A percentile compares a stretch with the other conserved stretches of the same genome.
These are phyloP conservation scores for Centrocercus urophasianus DNA, from an alignment of 2,113 vertebrate genomes.

Conservation along the genomic window DNA sequence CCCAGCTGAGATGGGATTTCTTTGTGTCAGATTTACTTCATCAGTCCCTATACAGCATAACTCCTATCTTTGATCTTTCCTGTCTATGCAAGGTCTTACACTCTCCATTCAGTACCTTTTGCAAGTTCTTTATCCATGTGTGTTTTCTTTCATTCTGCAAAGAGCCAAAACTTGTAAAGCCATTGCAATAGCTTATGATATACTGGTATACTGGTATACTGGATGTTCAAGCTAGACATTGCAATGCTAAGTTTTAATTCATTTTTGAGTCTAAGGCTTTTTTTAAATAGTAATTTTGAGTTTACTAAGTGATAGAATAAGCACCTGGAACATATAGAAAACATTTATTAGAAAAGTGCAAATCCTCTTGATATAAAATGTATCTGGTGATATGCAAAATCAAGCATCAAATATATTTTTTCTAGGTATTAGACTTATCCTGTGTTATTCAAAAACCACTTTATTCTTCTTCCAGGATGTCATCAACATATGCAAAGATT, in stretches of 20 bases:
- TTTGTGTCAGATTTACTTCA: slow-evolving; percentile 2
- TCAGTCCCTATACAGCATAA: background rate
- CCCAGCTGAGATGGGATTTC: background rate
- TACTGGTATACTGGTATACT: background rate
- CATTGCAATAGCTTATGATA: background rate
- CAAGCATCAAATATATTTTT: background rate
- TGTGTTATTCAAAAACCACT: fast-evolving
- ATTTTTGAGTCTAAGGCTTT: background rate
- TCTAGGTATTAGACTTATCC: background rate
- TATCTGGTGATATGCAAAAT: background rate
- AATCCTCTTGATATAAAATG: background rate
- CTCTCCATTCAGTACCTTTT: background rate
- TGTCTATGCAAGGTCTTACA: background rate
- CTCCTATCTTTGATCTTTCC: background rate
- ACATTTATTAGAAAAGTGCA: background rate
- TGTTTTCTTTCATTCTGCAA: background rate
- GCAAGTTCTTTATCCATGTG: background rate
- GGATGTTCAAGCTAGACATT: background rate
- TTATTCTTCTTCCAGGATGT: background rate
- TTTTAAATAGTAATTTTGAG: background rate
- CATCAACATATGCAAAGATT: background rate
- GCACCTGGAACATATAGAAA: background rate
- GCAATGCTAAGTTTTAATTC: background rate
- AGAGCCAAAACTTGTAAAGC: background rate
- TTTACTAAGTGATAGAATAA: background rate